Evolutionary conservation across 1,140 invertebrate species (phyloP).

Genomic region (Notospermus geniculatus): DNA sequence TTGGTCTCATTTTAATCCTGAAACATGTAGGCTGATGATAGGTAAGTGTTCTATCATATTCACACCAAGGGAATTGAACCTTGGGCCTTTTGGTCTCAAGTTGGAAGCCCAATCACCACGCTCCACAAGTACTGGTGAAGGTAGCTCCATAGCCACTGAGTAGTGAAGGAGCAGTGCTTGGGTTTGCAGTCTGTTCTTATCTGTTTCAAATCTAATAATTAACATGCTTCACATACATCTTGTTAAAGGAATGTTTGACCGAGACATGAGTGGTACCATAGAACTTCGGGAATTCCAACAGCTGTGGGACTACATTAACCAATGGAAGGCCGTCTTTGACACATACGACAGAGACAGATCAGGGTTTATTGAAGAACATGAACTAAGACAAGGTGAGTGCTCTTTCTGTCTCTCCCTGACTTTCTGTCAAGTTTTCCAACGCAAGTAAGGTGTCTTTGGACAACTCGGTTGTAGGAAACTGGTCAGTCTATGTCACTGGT

Average conservation of each 20-base stretch:
- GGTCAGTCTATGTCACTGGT: not conserved
- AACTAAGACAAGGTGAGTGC: constrained; percentile 69
- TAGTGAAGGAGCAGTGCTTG: too few species aligned
- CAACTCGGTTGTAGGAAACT: not conserved
- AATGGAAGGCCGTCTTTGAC: constrained; percentile 77
- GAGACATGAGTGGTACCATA: constrained; percentile 80
- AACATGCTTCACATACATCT: constrained; percentile 6
- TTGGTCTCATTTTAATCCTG: constrained; percentile 79
- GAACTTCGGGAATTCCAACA: constrained; percentile 82
- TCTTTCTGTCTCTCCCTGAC: too few species aligned
- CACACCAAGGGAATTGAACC: too few species aligned
- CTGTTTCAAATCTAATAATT: too few species aligned
- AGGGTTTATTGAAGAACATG: constrained; percentile 76
- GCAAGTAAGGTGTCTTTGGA: too few species aligned
- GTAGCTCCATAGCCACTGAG: too few species aligned
- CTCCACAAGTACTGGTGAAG: too few species aligned
- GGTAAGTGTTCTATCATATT: too few species aligned
- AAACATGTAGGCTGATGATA: constrained; percentile 85
- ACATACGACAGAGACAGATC: constrained; percentile 79
- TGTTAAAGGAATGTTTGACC: constrained; percentile 80
- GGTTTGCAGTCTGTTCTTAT: too few species aligned
- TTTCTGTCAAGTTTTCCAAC: too few species aligned
- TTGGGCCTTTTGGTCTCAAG: too few species aligned
- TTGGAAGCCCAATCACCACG: too few species aligned
- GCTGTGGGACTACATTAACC: constrained; percentile 84